Evolutionary conservation across 2,888 invertebrate genomes (phyloP), one percentile per base, ranked within the genome.

Genomic region (Horisme vitalbata): DNA sequence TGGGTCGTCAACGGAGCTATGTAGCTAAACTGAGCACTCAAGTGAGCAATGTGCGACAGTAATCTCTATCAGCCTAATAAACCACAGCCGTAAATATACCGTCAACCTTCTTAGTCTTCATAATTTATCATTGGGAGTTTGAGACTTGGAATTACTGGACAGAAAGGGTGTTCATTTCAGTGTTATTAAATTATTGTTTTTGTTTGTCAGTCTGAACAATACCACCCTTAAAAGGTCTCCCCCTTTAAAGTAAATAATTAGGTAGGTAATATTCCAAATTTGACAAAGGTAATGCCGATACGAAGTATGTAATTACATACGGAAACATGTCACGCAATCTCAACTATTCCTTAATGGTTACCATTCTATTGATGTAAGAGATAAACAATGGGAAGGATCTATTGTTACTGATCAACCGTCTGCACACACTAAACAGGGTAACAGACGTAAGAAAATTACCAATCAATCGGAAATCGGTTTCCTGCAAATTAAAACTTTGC

Each of bases 381-480:
- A 35, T 47, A 46, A 43, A 46, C 44, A 47, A 45, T 39, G 44
- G 38, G 45, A 50, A 37, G 35, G 47, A 48, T 49, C n/a, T n/a
- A n/a, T n/a, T n/a, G n/a, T n/a, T n/a, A n/a, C n/a, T 45, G 51
- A 57, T 55, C 57, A 55, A 44, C 39, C 34, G 23, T 31, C 38
- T 43, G 49, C 46, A 48, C 47, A 39, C 51, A 49, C 62, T 61
- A 58, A 63, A 48, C 54, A 57, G 45, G 55, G 37, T 44, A 49
- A 45, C n/a, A n/a, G n/a, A n/a, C 55, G 52, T 59, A 61, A 61
- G 63, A 63, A 68, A 71, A 64, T 63, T 66, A 66, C 59, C 60
- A 70, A 71, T 73, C 69, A 68, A 72, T 74, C 65, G 71, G 69
- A 66, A 64, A 71, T 70, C 56, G 64, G 62, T 68, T 66, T 71